Evolutionary conservation across 2,113 vertebrate genomes (phyloP).

Genomic region (Nannospalax galili): DNA sequence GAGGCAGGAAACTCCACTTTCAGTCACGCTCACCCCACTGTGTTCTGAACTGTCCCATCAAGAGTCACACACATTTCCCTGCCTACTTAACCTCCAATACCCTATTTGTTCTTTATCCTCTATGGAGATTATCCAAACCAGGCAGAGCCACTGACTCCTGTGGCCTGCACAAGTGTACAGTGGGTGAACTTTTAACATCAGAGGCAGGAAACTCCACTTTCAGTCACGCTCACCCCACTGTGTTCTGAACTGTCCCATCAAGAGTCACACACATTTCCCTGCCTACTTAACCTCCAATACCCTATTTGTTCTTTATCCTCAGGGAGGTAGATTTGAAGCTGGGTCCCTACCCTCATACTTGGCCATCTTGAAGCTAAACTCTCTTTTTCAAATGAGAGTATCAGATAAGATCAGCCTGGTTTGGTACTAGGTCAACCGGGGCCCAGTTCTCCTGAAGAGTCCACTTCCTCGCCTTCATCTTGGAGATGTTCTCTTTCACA

Average conservation of each 20-base stretch:
- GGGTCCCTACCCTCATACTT: not conserved
- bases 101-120: too few species aligned
- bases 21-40: not conserved
- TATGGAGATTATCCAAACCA: not conserved
- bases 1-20: not conserved
- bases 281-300: too few species aligned
- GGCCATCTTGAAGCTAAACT: not conserved
- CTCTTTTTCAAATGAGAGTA: not conserved
- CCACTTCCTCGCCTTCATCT: not conserved
- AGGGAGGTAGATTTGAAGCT: not conserved
- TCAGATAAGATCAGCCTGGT: not conserved
- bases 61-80: too few species aligned
- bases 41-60: not conserved
- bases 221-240: not conserved
- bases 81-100: too few species aligned
- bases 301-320: too few species aligned
- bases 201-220: not conserved
- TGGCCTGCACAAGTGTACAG: not conserved
- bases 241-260: not conserved
- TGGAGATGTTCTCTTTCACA: not conserved
- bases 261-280: too few species aligned
- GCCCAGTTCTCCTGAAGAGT: not conserved
- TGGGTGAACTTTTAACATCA: not conserved
- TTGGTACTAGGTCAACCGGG: not conserved
- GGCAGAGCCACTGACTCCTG: not conserved